Evolutionary conservation across 2,797 vertebrate genomes (phyloP).

Genomic region (Botia kubotai): DNA sequence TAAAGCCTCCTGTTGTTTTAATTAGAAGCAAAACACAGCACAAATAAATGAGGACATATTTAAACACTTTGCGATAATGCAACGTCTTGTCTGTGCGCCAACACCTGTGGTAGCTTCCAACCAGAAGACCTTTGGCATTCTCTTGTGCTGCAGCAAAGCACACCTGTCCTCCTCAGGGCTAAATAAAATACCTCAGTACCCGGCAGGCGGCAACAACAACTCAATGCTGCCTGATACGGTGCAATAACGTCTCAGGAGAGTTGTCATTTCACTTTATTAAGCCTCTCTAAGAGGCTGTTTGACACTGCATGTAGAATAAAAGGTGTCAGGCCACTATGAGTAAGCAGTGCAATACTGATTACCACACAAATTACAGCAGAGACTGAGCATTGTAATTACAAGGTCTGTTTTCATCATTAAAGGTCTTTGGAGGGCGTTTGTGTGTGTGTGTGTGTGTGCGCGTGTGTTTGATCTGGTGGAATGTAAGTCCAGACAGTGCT

Average conservation of each 20-base stretch:
- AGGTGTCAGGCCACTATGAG: constrained; percentile 74
- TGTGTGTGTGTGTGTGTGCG: constrained; percentile 22
- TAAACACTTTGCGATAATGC: constrained; percentile 16
- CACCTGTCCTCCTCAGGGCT: constrained; percentile 83
- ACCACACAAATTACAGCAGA: constrained; percentile 70
- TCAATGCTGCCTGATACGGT: constrained; percentile 76
- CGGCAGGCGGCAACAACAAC: constrained; percentile 65
- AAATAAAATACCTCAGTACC: constrained; percentile 61
- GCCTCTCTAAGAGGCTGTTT: constrained; percentile 76
- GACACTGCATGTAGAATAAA: constrained; percentile 77
- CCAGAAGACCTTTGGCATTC: constrained; percentile 59
- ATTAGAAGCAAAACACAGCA: neutral
- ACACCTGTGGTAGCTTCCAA: constrained; percentile 48
- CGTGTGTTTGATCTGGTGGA: constrained; percentile 39
- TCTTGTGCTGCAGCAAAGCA: constrained; percentile 52
- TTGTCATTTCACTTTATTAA: constrained; percentile 79
- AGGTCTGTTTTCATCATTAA: constrained; percentile 55
- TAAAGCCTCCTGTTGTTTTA: constrained; percentile 22
- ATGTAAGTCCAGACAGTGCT: constrained; percentile 50
- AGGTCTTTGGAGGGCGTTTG: constrained; percentile 25
- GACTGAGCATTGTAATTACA: constrained; percentile 69
- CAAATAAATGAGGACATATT: neutral
- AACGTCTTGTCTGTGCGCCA: constrained; percentile 46
- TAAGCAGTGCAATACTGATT: constrained; percentile 60
- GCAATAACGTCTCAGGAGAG: constrained; percentile 75